Evolutionary conservation across 2,888 invertebrate species (phyloP).

Genomic region (Frankliniella intonsa): DNA sequence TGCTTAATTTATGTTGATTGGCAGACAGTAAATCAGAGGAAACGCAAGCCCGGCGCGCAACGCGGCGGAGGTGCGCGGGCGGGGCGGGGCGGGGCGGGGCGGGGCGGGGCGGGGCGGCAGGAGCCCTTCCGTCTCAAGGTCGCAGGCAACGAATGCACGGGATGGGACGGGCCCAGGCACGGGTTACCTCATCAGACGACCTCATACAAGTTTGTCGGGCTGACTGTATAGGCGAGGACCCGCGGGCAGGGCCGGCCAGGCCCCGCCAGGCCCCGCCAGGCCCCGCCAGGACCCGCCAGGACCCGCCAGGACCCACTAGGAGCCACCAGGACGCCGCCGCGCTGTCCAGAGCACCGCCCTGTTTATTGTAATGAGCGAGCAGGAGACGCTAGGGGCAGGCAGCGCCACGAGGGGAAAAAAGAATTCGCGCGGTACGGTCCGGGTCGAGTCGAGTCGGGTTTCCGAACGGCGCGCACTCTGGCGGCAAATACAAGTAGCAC

Average conservation of each 20-base stretch:
- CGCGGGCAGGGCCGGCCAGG: neutral
- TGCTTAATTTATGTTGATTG: constrained; percentile 10
- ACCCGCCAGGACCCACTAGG: neutral
- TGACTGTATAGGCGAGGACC: too few species aligned
- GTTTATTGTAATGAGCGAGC: neutral
- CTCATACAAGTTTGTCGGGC: too few species aligned
- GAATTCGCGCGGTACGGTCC: neutral
- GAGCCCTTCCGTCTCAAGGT: neutral
- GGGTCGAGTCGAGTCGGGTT: neutral
- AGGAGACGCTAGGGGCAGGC: neutral
- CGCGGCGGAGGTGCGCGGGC: neutral
- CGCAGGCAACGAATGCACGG: too few species aligned
- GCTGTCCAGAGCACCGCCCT: neutral
- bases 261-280: neutral
- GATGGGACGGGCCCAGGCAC: too few species aligned
- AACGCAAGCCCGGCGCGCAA: too few species aligned
- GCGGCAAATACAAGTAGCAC: constrained; percentile 18
- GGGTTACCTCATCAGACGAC: too few species aligned
- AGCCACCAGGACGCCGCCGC: neutral
- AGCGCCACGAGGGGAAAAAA: neutral
- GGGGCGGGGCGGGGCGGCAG: neutral
- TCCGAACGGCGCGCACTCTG: constrained; percentile 5
- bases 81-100: neutral
- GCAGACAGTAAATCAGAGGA: neutral
- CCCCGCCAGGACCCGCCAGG: neutral